Evolutionary conservation across 2,888 invertebrate genomes (phyloP), one percentile per base, ranked within the genome.

Genomic region (Cephus runcator): DNA sequence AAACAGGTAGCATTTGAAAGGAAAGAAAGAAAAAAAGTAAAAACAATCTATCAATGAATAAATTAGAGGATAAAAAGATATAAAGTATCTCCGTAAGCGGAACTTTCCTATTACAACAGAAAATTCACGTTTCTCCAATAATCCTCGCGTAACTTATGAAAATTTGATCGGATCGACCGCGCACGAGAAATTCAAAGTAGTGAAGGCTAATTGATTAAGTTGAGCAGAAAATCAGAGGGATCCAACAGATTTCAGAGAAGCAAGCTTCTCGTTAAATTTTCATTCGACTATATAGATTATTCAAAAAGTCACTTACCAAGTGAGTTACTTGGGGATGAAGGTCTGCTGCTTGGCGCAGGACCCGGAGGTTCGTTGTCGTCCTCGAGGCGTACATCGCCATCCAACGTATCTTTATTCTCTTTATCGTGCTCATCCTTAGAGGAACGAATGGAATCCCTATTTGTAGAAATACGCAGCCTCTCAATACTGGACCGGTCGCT

Each of bases 281-380:
- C 56, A 23, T 1, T 56, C 6, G 1, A 23, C 56, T 56, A 56
- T 56, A 23, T 23, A 23, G 56, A 56, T 56, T 23, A 56, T 56
- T 56, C 9, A 56, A 23, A 56, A 56, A 56, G 56, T 56, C 2
- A 75, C 85, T 82, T 80, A 91, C 91, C 89, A 74, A 90, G 86
- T 15, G 90, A 87, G 86, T 87, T 87, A 78, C 87, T 85, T 40
- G 91, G 89, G 40, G 90, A 89, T 76, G 89, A 85, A 76, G 92
- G 91, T 87, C 92, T 86, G 83, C 91, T 90, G 81, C 89, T 86
- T 4, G 92, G 90, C 75, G 92, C 90, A 30, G 90, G 90, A 78
- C 90, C 89, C 73, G 91, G 90, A 80, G 92, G 91, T 85, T 91
- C 91, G 84, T 91, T 89, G 74, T 91, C 91, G 79, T 91, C 94